These are phyloP conservation scores for Chalcosyrphus nemorum DNA, from an alignment of 2,888 invertebrate species.

Conservation along the genomic window DNA sequence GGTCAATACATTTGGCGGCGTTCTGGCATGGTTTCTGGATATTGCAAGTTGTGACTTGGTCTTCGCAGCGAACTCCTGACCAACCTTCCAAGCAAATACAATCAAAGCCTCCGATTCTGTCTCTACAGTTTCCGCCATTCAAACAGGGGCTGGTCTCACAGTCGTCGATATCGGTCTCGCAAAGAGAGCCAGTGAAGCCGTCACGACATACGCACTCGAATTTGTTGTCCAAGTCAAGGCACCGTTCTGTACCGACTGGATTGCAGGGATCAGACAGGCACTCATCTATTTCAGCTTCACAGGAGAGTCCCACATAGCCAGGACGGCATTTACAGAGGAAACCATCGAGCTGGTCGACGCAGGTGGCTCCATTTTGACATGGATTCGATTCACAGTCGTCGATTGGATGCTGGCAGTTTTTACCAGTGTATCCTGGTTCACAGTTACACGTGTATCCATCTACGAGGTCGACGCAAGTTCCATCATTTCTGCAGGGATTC, in stretches of 20 bases:
- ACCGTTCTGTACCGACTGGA: conserved; percentile 93
- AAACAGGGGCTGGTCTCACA: conserved; percentile 93
- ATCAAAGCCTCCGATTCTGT: conserved; percentile 91
- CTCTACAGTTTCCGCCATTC: conserved; percentile 94
- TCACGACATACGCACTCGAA: conserved; percentile 94
- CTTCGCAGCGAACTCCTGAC: conserved; percentile 93
- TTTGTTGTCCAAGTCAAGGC: conserved; percentile 93
- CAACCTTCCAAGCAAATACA: conserved; percentile 93
- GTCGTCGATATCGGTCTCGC: conserved; percentile 94
- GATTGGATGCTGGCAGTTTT: conserved; percentile 95
- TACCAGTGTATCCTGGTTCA: conserved; percentile 96
- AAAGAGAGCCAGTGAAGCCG: conserved; percentile 92
- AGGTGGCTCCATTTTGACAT: conserved; percentile 95
- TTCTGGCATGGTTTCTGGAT: conserved; percentile 93
- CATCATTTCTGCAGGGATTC: conserved; percentile 95
- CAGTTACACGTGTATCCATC: conserved; percentile 94
- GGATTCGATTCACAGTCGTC: conserved; percentile 95
- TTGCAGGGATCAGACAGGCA: conserved; percentile 95
- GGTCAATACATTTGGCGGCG: conserved; percentile 93
- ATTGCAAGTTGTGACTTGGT: conserved; percentile 93
- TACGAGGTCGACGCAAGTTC: conserved; percentile 93
- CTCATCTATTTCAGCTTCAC: conserved; percentile 96
- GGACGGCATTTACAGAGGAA: conserved; percentile 96
- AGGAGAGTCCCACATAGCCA: conserved; percentile 95
- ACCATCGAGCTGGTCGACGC: conserved; percentile 93